A percentile compares a stretch with the other conserved stretches of the same genome.
phyloP scores from a whole-genome alignment of 2,888 invertebrate species.

The Melieria picta region DNA sequence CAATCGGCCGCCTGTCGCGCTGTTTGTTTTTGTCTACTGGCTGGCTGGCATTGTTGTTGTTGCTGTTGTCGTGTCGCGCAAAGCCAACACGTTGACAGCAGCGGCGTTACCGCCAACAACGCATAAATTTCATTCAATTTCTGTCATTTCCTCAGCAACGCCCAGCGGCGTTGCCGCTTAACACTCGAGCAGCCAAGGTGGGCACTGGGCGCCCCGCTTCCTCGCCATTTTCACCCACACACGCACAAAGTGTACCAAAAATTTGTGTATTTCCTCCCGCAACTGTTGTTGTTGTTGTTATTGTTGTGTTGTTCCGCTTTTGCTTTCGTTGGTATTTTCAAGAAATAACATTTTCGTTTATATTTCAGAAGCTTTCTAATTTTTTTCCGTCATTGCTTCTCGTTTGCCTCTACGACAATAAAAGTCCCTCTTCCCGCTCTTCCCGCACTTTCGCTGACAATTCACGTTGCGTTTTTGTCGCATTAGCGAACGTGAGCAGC shows the following conservation, averaged over 20 bases:
- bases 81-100: constrained; percentile 10
- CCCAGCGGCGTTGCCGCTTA: neutral
- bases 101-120: constrained; percentile 8
- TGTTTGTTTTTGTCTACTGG: no score
- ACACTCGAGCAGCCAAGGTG: no score
- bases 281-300: neutral
- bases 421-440: neutral
- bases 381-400: neutral
- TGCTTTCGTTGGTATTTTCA: constrained; percentile 10
- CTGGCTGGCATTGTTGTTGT: no score
- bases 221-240: neutral
- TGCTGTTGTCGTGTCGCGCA: neutral
- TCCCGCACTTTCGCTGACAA: neutral
- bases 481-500: constrained; percentile 57
- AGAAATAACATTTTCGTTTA: constrained; percentile 23
- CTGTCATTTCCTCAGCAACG: neutral
- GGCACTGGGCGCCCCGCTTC: no score
- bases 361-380: constrained; percentile 9
- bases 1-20: no score
- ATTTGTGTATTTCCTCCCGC: neutral
- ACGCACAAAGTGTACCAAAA: neutral
- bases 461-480: constrained; percentile 56
- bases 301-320: neutral
- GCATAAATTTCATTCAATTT: constrained; percentile 27
- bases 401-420: neutral